Evolutionary conservation across 2,888 invertebrate genomes (phyloP).

Genomic region (Melanostoma mellinum): DNA sequence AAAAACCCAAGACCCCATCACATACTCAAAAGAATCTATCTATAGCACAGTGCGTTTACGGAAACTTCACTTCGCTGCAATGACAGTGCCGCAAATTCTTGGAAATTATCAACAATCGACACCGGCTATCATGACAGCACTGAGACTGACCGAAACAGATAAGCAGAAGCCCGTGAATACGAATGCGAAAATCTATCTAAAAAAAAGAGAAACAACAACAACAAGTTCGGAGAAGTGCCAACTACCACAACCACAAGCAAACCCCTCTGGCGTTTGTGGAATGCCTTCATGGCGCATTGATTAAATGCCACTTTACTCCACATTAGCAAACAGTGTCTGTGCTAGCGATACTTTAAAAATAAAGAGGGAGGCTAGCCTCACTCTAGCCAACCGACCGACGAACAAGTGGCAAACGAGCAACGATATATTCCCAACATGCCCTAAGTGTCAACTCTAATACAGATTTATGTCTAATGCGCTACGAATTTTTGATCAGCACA

Average conservation of each 20-base stretch:
- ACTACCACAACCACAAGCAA: constrained; percentile 45
- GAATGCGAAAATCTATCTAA: background rate
- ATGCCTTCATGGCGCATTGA: constrained; percentile 68
- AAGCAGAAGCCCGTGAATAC: constrained; percentile 42
- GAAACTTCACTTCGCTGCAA: constrained; percentile 63
- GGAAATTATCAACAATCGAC: constrained; percentile 70
- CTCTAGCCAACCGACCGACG: background rate
- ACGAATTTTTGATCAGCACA: constrained; percentile 70
- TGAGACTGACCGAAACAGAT: constrained; percentile 57
- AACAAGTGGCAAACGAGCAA: constrained; percentile 47
- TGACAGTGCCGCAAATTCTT: constrained; percentile 72
- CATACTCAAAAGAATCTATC: constrained; percentile 15
- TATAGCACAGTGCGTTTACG: constrained; percentile 57
- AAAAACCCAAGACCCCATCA: constrained; percentile 47
- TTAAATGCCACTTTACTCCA: constrained; percentile 70
- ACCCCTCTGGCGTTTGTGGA: constrained; percentile 64
- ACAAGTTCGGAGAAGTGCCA: constrained; percentile 60
- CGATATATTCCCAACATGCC: constrained; percentile 68
- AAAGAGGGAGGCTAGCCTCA: constrained; percentile 14
- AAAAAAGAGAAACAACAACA: background rate
- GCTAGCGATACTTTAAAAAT: constrained; percentile 5
- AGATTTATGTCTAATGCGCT: constrained; percentile 73
- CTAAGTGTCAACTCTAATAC: constrained; percentile 72
- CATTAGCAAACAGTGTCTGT: constrained; percentile 58
- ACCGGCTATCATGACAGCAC: constrained; percentile 65